Evolutionary conservation across 2,888 invertebrate species (phyloP).

Genomic region (Drosophila quinaria): DNA sequence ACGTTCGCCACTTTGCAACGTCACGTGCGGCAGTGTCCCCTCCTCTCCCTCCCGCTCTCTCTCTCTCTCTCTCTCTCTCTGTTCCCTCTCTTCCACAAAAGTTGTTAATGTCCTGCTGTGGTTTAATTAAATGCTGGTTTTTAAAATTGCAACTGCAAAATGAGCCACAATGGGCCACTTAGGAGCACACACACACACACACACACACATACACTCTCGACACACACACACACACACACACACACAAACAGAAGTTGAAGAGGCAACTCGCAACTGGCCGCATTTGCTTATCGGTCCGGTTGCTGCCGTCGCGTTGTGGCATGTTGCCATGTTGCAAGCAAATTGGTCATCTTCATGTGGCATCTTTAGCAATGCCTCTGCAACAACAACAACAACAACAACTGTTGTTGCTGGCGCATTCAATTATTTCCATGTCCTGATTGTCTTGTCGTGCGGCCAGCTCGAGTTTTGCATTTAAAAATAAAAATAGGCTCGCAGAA

Average conservation of each 20-base stretch:
- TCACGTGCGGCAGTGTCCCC: slow-evolving; percentile 56
- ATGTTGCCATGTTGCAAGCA: slow-evolving; percentile 75
- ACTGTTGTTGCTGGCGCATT: slow-evolving; percentile 66
- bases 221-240: slow-evolving; percentile 18
- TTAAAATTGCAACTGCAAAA: slow-evolving; percentile 79
- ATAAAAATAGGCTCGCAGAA: slow-evolving; percentile 76
- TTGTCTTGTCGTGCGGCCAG: slow-evolving; percentile 79
- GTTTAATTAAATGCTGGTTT: slow-evolving; percentile 78
- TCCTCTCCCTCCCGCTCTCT: neutral
- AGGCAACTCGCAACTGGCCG: slow-evolving; percentile 40
- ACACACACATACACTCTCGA: slow-evolving; percentile 22
- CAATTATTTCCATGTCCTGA: slow-evolving; percentile 81
- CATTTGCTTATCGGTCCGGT: slow-evolving; percentile 77
- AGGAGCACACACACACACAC: slow-evolving; percentile 35
- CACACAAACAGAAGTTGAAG: slow-evolving; percentile 10
- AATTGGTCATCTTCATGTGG: slow-evolving; percentile 80
- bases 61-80: neutral
- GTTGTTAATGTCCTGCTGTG: slow-evolving; percentile 46
- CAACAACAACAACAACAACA: slow-evolving; percentile 5
- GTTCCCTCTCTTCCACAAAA: neutral
- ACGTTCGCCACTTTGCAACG: slow-evolving; percentile 50
- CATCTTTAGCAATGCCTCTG: slow-evolving; percentile 60
- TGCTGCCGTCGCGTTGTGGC: slow-evolving; percentile 40
- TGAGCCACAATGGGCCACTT: slow-evolving; percentile 81
- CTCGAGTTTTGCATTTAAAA: slow-evolving; percentile 78